Conservation (phyloP, 2,797 vertebrate genomes). For the Numenius phaeopus region DNA sequence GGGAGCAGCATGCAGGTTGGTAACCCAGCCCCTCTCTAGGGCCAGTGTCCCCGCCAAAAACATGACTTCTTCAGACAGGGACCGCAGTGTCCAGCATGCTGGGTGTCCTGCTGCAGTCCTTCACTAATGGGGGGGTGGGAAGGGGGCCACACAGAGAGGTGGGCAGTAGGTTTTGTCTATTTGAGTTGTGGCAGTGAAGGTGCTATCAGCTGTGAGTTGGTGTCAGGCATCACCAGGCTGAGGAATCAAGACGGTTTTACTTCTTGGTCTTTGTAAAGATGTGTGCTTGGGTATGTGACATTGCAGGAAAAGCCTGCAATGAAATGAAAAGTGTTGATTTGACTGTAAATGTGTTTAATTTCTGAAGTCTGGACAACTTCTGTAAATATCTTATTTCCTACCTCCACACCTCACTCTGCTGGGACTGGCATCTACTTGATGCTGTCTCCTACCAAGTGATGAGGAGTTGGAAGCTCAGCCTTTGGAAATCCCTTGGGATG, state of each 20-base stretch:
- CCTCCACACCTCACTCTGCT: neutral
- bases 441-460: neutral
- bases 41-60: neutral
- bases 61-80: neutral
- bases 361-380: neutral
- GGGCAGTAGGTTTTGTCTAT: neutral
- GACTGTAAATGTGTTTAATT: neutral
- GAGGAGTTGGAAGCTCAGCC: neutral
- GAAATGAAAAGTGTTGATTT: neutral
- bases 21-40: neutral
- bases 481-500: neutral
- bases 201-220: neutral
- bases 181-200: neutral
- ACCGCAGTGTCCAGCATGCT: neutral
- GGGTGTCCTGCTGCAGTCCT: neutral
- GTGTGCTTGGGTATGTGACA: neutral
- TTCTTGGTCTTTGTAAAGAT: neutral
- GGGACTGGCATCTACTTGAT: neutral
- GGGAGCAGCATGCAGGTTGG: fast-evolving
- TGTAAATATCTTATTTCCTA: neutral
- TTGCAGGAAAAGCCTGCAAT: neutral
- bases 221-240: neutral
- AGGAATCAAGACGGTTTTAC: neutral
- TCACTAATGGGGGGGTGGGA: neutral
- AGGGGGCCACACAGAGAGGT: neutral